Conservation (phyloP, 2,888 invertebrate genomes). For the Drymonia ruficornis region DNA sequence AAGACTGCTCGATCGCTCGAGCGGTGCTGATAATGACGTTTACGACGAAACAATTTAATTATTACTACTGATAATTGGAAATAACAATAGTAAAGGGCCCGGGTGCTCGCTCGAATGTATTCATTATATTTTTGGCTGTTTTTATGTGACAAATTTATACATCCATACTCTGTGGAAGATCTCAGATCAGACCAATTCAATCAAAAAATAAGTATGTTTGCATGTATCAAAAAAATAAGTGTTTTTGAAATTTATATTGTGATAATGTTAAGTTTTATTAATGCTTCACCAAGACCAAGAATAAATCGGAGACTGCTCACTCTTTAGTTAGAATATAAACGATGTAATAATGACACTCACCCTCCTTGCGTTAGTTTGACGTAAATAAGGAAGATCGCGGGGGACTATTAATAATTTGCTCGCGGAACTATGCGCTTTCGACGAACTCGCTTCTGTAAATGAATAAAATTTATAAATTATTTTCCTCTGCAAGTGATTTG, state of each 20-base stretch:
- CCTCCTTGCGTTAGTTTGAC: constrained; percentile 82
- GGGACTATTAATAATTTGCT: constrained; percentile 79
- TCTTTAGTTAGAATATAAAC: constrained; percentile 1
- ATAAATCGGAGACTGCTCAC: no score
- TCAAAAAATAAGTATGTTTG: no score
- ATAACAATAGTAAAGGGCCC: constrained; percentile 16
- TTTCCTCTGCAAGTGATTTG: constrained; percentile 8
- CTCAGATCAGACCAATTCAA: no score
- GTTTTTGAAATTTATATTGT: no score
- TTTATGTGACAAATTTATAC: no score
- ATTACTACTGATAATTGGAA: constrained; percentile 24
- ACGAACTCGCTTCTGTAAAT: constrained; percentile 72
- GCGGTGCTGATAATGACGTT: constrained; percentile 35
- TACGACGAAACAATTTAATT: constrained; percentile 22
- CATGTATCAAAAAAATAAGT: no score
- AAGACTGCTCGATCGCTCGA: constrained; percentile 37
- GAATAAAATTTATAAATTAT: constrained; percentile 19
- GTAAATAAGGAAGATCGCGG: constrained; percentile 78
- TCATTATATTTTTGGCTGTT: no score
- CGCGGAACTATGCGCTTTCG: constrained; percentile 63
- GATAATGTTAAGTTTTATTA: no score
- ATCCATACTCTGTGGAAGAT: no score
- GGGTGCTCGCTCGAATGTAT: constrained; percentile 7
- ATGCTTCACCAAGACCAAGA: no score
- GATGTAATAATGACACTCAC: constrained; percentile 45